Conservation (phyloP, 2,113 vertebrate genomes). For the Corythornis cristatus region DNA sequence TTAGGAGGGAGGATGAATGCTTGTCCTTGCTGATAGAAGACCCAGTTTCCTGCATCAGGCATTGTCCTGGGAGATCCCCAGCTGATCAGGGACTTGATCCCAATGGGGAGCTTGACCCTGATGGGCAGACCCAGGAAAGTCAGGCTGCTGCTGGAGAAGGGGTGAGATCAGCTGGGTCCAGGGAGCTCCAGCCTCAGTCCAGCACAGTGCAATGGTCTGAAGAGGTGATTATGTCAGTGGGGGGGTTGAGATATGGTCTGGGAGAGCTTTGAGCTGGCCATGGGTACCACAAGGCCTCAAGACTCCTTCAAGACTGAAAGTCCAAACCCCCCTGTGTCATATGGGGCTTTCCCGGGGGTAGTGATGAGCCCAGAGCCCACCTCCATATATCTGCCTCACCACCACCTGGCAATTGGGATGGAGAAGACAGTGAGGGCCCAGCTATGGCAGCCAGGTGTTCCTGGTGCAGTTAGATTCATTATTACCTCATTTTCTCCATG, state of each 20-base stretch:
- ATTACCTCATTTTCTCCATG: neutral
- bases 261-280: neutral
- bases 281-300: neutral
- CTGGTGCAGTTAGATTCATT: neutral
- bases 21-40: neutral
- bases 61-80: neutral
- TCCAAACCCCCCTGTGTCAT: accelerated
- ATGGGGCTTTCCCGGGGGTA: neutral
- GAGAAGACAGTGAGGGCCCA: neutral
- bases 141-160: neutral
- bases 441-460: neutral
- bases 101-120: neutral
- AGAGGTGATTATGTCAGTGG: neutral
- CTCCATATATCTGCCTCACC: neutral
- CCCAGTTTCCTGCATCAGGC: neutral
- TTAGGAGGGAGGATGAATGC: accelerated
- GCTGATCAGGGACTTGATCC: neutral
- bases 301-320: neutral
- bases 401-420: neutral
- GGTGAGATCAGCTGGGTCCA: neutral
- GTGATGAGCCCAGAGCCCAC: neutral
- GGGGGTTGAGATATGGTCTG: accelerated
- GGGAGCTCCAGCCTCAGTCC: neutral
- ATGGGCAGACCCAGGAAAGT: neutral
- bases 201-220: accelerated